phyloP scores from a whole-genome alignment of 2,888 invertebrate genomes.

The Linyphia triangularis region DNA sequence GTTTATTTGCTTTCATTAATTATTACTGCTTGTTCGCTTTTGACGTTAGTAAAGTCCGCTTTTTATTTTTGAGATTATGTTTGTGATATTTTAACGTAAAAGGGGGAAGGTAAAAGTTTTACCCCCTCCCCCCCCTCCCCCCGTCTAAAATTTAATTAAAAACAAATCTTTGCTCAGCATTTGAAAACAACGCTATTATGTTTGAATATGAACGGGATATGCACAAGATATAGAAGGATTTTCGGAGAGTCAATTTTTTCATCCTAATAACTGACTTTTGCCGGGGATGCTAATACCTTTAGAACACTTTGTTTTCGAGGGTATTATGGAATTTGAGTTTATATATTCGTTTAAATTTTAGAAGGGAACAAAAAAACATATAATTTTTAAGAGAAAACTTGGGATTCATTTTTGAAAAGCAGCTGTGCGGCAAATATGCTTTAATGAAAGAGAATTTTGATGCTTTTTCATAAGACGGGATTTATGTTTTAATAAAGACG shows the following conservation, averaged over 20 bases:
- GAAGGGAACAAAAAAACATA: conserved; percentile 3
- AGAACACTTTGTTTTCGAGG: conserved; percentile 26
- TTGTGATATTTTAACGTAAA: conserved; percentile 34
- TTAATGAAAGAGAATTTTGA: conserved; percentile 59
- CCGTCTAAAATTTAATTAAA: conserved; percentile 70
- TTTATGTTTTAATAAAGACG: conserved; percentile 68
- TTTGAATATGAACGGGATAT: conserved; percentile 34
- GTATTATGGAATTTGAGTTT: conserved; percentile 31
- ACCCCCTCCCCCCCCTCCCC: background rate
- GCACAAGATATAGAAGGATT: conserved; percentile 26
- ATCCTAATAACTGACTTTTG: conserved; percentile 19
- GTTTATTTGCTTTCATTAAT: conserved; percentile 71
- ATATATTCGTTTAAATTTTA: conserved; percentile 30
- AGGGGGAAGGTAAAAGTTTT: conserved; percentile 22
- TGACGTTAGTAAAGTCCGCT: background rate
- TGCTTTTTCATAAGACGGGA: background rate
- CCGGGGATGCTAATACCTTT: conserved; percentile 30
- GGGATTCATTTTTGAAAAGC: conserved; percentile 8
- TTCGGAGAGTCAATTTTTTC: conserved; percentile 35
- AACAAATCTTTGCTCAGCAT: conserved; percentile 61
- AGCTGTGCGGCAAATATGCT: conserved; percentile 52
- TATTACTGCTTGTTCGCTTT: conserved; percentile 49
- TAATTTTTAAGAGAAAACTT: conserved; percentile 34
- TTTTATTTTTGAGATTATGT: conserved; percentile 21
- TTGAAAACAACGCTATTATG: conserved; percentile 69